Conservation (phyloP, 2,113 vertebrate genomes). For the Phalacrocorax carbo region DNA sequence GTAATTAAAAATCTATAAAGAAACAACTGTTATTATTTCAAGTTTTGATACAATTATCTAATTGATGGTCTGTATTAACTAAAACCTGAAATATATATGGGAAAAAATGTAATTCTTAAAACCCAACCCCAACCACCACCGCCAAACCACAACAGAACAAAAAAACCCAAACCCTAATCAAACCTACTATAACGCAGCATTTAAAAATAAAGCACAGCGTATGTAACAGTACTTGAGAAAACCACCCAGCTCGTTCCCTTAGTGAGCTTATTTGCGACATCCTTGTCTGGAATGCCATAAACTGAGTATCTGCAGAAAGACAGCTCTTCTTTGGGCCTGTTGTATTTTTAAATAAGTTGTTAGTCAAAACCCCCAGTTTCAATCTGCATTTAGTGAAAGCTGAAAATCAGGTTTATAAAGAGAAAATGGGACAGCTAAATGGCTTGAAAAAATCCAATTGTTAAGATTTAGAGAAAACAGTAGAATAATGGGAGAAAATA, state of each 20-base stretch:
- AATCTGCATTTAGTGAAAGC: neutral
- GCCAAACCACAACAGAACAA: neutral
- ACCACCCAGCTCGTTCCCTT: neutral
- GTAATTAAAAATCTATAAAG: neutral
- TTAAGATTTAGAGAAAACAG: neutral
- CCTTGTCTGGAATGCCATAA: neutral
- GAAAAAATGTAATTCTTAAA: neutral
- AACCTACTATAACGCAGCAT: neutral
- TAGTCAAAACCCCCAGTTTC: neutral
- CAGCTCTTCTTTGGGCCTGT: neutral
- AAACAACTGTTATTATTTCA: neutral
- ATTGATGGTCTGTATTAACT: neutral
- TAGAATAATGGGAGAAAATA: neutral
- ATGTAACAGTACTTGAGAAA: neutral
- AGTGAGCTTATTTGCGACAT: neutral
- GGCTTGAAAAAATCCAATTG: neutral
- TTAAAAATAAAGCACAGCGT: neutral
- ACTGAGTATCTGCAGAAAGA: neutral
- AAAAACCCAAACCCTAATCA: fast-evolving
- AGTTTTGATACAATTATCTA: neutral
- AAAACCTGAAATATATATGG: neutral
- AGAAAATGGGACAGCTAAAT: neutral
- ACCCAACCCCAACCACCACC: neutral
- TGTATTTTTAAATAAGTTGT: neutral
- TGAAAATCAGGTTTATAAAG: neutral